Conservation (phyloP, 2,888 invertebrate species). For the Ectropis crepuscularia region DNA sequence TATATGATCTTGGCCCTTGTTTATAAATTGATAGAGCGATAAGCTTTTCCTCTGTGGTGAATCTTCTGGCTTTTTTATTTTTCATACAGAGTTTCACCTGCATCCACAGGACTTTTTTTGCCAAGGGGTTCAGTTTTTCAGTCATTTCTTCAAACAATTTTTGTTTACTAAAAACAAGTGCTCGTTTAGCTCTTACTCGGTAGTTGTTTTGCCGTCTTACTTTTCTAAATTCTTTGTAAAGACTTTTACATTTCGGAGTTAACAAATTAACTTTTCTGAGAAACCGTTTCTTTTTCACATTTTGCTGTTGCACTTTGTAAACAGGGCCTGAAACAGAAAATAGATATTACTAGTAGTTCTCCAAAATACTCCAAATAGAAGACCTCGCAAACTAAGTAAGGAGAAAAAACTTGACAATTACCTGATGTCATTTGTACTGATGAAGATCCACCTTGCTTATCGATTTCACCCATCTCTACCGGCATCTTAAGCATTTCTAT, state of each 20-base stretch:
- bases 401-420: no score
- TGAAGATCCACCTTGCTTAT: no score
- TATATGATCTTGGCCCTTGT: constrained; percentile 21
- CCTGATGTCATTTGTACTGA: no score
- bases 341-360: no score
- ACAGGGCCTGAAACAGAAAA: no score
- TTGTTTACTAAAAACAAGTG: constrained; percentile 2
- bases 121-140: constrained; percentile 4
- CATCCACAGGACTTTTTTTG: constrained; percentile 12
- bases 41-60: constrained; percentile 13
- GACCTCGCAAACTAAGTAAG: no score
- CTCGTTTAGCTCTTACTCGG: constrained; percentile 4
- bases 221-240: constrained; percentile 7
- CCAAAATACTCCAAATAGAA: no score
- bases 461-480: no score
- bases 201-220: neutral
- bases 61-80: constrained; percentile 6
- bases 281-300: neutral
- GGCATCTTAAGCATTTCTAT: neutral
- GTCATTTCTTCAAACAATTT: constrained; percentile 7
- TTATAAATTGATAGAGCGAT: constrained; percentile 22
- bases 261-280: neutral
- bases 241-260: neutral
- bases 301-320: no score
- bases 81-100: constrained; percentile 19